Percentiles rank a stretch among this genome's conserved stretches.
Conservation (phyloP, 2,888 invertebrate genomes). For the Thera obeliscata region DNA sequence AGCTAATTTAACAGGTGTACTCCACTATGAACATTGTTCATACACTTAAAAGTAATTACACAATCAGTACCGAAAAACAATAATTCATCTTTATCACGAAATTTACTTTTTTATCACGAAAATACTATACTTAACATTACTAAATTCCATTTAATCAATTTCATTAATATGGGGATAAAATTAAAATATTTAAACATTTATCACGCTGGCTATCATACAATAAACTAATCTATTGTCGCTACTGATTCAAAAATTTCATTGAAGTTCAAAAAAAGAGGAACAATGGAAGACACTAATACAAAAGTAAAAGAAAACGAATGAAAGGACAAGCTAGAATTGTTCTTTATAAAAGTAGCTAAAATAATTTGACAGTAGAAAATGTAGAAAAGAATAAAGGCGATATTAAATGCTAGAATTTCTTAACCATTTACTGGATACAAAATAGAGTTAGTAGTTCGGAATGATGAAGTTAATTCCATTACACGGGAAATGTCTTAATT, state of each 20-base stretch:
- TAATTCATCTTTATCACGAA: conserved; percentile 80
- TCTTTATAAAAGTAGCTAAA: conserved; percentile 41
- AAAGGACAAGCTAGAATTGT: conserved; percentile 36
- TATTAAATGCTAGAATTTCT: conserved; percentile 51
- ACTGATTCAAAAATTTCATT: conserved; percentile 46
- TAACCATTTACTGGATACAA: conserved; percentile 49
- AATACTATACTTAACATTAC: conserved; percentile 78
- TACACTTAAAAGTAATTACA: conserved; percentile 78
- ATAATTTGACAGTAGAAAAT: conserved; percentile 49
- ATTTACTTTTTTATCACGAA: conserved; percentile 82
- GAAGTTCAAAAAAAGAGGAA: conserved; percentile 47
- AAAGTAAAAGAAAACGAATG: conserved; percentile 52
- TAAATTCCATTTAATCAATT: conserved; percentile 81
- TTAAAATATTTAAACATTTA: conserved; percentile 48
- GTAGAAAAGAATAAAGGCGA: conserved; percentile 47
- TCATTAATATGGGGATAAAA: conserved; percentile 55
- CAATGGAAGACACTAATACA: conserved; percentile 69
- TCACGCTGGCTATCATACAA: conserved; percentile 50
- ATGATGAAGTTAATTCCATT: conserved; percentile 60
- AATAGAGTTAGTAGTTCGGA: conserved; percentile 57
- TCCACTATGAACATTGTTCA: conserved; percentile 83
- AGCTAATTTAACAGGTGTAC: conserved; percentile 82
- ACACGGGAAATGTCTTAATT: conserved; percentile 56
- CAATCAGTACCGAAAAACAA: conserved; percentile 82
- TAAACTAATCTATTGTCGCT: conserved; percentile 48